phyloP scores from a whole-genome alignment of 92 coral and sea anemone species.

The Bergia puertoricense region DNA sequence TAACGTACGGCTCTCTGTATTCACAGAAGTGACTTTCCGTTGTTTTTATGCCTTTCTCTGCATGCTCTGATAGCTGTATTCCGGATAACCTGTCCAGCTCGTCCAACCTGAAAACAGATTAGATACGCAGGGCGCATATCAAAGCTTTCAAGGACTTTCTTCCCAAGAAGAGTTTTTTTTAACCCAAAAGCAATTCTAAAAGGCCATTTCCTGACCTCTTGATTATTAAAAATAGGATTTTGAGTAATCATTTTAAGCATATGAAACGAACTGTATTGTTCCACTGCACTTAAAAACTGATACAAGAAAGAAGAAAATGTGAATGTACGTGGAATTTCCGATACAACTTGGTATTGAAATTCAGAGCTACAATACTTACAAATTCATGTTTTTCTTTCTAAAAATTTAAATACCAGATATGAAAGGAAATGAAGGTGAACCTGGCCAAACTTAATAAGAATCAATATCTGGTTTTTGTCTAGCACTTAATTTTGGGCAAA shows the following conservation, averaged over 20 bases:
- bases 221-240: not conserved
- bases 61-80: not conserved
- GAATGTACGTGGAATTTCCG: too few relatives aligned
- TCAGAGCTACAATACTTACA: too few relatives aligned
- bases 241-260: not conserved
- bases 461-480: not conserved
- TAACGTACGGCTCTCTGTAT: conserved; percentile 29
- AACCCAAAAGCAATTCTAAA: not conserved
- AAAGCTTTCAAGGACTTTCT: not conserved
- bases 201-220: conserved; percentile 4
- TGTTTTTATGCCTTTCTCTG: not conserved
- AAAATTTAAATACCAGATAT: not conserved
- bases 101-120: conserved; percentile 19
- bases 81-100: conserved; percentile 28
- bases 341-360: too few relatives aligned
- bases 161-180: not conserved
- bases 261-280: not conserved
- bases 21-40: conserved; percentile 25
- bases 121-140: too few relatives aligned
- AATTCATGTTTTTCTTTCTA: too few relatives aligned
- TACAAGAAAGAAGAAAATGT: not conserved
- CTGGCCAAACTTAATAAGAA: not conserved
- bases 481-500: not conserved
- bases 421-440: not conserved
- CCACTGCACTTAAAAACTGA: too few relatives aligned